Evolutionary conservation across 2,797 vertebrate genomes (phyloP).

Genomic region (Diceros bicornis): DNA sequence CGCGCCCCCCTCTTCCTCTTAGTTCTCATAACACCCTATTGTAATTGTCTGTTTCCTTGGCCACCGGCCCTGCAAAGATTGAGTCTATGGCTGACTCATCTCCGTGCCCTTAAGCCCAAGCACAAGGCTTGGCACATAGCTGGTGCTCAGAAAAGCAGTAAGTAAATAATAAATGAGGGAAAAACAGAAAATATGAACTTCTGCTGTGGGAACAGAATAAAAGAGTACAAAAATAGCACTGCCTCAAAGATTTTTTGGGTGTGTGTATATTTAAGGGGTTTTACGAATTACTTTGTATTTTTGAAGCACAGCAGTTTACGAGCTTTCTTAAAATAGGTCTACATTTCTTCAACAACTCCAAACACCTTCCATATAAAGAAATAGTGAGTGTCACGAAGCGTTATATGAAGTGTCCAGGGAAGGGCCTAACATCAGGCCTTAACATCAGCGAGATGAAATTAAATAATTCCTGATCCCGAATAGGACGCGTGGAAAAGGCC

Average conservation of each 20-base stretch:
- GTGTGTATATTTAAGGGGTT: background rate
- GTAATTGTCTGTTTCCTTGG: background rate
- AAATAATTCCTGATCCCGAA: background rate
- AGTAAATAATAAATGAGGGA: background rate
- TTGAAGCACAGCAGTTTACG: conserved; percentile 18
- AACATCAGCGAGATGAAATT: background rate
- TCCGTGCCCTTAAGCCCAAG: background rate
- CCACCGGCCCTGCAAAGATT: background rate
- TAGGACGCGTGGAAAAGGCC: background rate
- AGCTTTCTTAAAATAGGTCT: conserved; percentile 51
- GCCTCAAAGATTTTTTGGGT: background rate
- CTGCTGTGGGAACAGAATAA: background rate
- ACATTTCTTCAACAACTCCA: conserved; percentile 44
- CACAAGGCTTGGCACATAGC: background rate
- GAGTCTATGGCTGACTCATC: background rate
- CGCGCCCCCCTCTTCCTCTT: background rate
- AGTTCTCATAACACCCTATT: background rate
- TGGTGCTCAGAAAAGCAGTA: background rate
- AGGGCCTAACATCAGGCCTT: background rate
- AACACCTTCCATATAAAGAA: conserved; percentile 16
- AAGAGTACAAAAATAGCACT: conserved; percentile 34
- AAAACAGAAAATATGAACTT: background rate
- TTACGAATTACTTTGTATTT: conserved; percentile 60
- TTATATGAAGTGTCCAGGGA: background rate
- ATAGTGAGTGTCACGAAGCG: background rate